These are phyloP conservation scores for Xenops minutus DNA, from an alignment of 2,797 vertebrate species.

Conservation along the genomic window DNA sequence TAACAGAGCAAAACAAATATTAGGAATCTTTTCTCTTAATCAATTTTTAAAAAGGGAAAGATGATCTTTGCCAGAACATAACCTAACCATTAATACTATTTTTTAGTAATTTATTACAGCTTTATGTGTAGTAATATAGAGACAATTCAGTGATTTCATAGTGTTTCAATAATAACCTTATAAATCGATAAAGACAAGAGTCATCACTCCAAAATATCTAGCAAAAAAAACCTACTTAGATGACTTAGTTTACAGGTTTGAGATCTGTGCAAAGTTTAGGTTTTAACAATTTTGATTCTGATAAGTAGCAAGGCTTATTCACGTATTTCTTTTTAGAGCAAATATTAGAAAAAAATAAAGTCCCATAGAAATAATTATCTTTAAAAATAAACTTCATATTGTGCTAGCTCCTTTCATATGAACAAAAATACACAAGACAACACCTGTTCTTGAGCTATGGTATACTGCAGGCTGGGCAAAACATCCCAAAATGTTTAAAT, in stretches of 20 bases:
- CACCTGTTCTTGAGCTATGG: background rate
- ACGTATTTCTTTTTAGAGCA: background rate
- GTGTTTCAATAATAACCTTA: background rate
- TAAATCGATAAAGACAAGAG: background rate
- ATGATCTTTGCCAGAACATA: background rate
- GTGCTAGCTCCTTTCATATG: background rate
- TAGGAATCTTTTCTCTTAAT: background rate
- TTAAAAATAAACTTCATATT: background rate
- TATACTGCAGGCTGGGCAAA: background rate
- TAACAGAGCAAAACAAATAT: background rate
- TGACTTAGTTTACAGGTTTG: background rate
- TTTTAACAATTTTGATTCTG: background rate
- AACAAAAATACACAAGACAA: background rate
- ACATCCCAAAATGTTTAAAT: background rate
- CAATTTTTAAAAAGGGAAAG: background rate
- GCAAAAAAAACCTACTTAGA: background rate
- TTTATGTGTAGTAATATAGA: background rate
- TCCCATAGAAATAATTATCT: background rate
- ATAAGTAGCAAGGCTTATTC: background rate
- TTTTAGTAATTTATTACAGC: background rate
- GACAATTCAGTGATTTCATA: background rate
- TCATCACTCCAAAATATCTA: background rate
- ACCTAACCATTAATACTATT: background rate
- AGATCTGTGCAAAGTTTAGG: background rate
- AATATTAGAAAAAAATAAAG: background rate